A percentile compares a stretch with the other conserved stretches of the same genome.
Conservation (phyloP, 2,888 invertebrate genomes). For the Galerucella pusilla region DNA sequence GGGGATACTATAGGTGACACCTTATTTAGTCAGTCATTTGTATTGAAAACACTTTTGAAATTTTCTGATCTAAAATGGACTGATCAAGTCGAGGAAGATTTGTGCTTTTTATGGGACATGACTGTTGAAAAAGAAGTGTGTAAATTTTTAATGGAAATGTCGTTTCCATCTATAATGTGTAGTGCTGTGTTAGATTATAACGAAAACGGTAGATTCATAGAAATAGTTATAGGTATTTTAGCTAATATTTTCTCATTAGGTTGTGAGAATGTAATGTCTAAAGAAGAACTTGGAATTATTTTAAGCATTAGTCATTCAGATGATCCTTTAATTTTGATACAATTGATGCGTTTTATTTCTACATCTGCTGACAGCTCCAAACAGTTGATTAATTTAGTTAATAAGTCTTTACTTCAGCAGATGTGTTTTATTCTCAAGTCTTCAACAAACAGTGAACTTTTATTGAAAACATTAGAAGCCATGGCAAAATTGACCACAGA, state of each 20-base stretch:
- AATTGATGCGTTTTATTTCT: slow-evolving; percentile 77
- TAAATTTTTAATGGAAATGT: slow-evolving; percentile 73
- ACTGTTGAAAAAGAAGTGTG: slow-evolving; percentile 83
- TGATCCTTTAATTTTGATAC: slow-evolving; percentile 79
- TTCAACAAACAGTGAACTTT: slow-evolving; percentile 74
- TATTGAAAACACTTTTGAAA: slow-evolving; percentile 75
- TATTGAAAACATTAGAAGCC: slow-evolving; percentile 71
- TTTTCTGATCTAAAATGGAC: slow-evolving; percentile 71
- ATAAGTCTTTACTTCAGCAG: slow-evolving; percentile 68
- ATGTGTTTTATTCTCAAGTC: slow-evolving; percentile 79
- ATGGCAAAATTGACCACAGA: slow-evolving; percentile 59
- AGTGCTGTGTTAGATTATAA: slow-evolving; percentile 69
- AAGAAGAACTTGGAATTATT: slow-evolving; percentile 69
- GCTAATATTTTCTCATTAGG: slow-evolving; percentile 81
- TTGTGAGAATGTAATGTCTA: slow-evolving; percentile 69
- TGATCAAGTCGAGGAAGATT: slow-evolving; percentile 75
- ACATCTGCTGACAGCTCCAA: slow-evolving; percentile 64
- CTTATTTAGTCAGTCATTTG: slow-evolving; percentile 81
- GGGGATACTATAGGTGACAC: slow-evolving; percentile 87
- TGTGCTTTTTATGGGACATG: slow-evolving; percentile 89
- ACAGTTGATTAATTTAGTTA: slow-evolving; percentile 64
- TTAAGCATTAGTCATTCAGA: slow-evolving; percentile 71
- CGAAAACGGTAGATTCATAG: slow-evolving; percentile 72
- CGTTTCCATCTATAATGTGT: slow-evolving; percentile 74
- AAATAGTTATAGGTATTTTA: slow-evolving; percentile 85